A percentile compares a stretch with the other conserved stretches of the same genome.
These are phyloP conservation scores for Andinoacara biseriatus DNA, from an alignment of 2,113 vertebrate species.

Conservation along the genomic window DNA sequence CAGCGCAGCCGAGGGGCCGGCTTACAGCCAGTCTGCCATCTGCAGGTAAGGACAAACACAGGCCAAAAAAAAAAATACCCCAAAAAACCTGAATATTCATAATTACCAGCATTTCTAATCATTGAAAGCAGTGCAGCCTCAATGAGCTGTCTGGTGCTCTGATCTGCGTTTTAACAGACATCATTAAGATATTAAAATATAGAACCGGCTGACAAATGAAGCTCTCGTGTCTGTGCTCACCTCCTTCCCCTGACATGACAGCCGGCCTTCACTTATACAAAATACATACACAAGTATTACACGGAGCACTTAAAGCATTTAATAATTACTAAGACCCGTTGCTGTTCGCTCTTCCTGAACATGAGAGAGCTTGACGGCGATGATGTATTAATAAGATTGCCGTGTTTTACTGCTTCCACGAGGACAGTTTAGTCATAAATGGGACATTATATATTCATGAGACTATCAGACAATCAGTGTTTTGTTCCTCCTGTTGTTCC, in stretches of 20 bases:
- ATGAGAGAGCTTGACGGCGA: constrained; percentile 64
- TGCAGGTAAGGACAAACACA: constrained; percentile 91
- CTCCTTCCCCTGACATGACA: constrained; percentile 54
- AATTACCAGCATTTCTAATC: constrained; percentile 37
- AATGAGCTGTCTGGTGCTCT: constrained; percentile 42
- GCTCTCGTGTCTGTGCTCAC: constrained; percentile 27
- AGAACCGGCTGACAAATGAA: constrained; percentile 61
- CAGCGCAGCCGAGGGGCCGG: constrained; percentile 96
- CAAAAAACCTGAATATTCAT: neutral
- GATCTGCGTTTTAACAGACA: constrained; percentile 54
- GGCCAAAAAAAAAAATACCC: neutral
- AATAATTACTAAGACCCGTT: constrained; percentile 80
- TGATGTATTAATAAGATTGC: constrained; percentile 76
- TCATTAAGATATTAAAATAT: constrained; percentile 73
- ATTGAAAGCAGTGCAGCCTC: constrained; percentile 24
- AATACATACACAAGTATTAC: constrained; percentile 80
- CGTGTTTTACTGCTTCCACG: constrained; percentile 63
- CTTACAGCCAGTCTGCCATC: constrained; percentile 99
- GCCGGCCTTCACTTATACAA: constrained; percentile 76
- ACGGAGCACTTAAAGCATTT: constrained; percentile 80
- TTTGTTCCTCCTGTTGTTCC: constrained; percentile 62
- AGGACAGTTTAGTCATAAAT: constrained; percentile 73
- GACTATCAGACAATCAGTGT: constrained; percentile 74
- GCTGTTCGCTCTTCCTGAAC: constrained; percentile 55
- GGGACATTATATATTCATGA: constrained; percentile 75